Evolutionary conservation across 2,797 vertebrate species (phyloP).

Genomic region (Calcarius lapponicus): DNA sequence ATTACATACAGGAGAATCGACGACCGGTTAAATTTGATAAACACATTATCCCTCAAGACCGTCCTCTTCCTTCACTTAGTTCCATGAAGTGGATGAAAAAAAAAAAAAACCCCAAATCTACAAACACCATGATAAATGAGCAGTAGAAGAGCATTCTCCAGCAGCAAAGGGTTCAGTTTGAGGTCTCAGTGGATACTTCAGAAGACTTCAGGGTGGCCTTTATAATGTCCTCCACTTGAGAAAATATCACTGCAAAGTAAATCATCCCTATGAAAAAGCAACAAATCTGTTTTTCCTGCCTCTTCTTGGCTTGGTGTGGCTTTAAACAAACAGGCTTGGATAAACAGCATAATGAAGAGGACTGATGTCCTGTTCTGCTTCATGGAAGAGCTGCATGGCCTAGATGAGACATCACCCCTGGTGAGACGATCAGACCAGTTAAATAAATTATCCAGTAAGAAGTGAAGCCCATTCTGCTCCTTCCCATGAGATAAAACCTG

Average conservation of each 20-base stretch:
- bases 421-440: neutral
- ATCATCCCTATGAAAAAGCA: neutral
- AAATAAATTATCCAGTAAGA: neutral
- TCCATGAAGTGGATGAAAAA: neutral
- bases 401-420: neutral
- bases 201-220: neutral
- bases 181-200: neutral
- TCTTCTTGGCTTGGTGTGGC: neutral
- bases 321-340: neutral
- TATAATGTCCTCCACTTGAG: neutral
- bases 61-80: neutral
- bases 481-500: neutral
- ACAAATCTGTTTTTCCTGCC: neutral
- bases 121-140: neutral
- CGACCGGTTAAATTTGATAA: neutral
- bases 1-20: neutral
- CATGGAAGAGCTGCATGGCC: neutral
- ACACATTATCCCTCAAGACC: neutral
- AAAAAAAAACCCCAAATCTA: accelerated
- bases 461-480: neutral
- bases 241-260: neutral
- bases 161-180: neutral
- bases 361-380: neutral
- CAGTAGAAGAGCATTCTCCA: neutral
- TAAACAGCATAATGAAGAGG: neutral